These are phyloP conservation scores for Hyperoplus lanceolatus DNA, from an alignment of 2,797 vertebrate genomes.

Conservation along the genomic window DNA sequence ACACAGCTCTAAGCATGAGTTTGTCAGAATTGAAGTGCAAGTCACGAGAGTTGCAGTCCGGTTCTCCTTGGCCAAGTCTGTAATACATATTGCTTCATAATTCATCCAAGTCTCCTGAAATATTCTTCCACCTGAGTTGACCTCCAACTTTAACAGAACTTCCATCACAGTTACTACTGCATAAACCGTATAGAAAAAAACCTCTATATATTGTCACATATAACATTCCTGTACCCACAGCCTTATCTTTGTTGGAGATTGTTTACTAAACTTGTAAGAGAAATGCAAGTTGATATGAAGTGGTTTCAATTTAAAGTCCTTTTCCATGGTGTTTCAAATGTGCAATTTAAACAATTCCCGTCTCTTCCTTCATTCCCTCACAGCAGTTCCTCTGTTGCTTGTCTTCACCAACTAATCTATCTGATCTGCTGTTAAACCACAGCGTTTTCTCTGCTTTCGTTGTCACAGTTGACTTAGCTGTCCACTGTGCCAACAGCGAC, in stretches of 20 bases:
- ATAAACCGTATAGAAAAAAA: too few relatives aligned
- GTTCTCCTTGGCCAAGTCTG: too few relatives aligned
- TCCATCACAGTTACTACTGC: too few relatives aligned
- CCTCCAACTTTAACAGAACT: too few relatives aligned
- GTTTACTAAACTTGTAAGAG: background rate
- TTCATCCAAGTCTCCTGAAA: too few relatives aligned
- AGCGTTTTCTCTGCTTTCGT: background rate
- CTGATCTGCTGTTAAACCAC: background rate
- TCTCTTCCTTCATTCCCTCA: background rate
- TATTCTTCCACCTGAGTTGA: too few relatives aligned
- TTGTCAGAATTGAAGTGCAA: too few relatives aligned
- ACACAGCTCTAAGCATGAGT: too few relatives aligned
- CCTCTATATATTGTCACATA: background rate
- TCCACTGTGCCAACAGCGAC: background rate
- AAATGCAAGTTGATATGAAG: background rate
- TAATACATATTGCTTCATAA: too few relatives aligned
- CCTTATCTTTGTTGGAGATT: background rate
- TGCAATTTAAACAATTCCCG: too few relatives aligned
- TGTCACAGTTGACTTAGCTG: background rate
- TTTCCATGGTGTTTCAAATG: background rate
- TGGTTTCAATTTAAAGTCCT: background rate
- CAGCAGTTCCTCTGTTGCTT: background rate
- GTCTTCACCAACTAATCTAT: background rate
- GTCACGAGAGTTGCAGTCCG: too few relatives aligned
- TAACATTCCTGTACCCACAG: too few relatives aligned